These are phyloP conservation scores for Oreohelix idahoensis DNA, from an alignment of 1,140 invertebrate species.

Conservation along the genomic window DNA sequence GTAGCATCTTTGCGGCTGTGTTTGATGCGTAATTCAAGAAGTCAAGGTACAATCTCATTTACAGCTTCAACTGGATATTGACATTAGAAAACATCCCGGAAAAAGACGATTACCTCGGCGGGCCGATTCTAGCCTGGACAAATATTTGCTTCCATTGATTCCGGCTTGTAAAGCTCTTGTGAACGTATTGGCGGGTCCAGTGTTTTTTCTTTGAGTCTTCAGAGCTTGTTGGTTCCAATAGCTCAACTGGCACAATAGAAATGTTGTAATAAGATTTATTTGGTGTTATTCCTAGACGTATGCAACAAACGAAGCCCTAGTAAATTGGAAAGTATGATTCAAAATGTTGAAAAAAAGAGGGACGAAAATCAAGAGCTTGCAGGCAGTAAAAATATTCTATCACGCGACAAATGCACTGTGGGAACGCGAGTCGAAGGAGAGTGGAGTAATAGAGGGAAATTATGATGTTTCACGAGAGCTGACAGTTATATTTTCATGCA, in stretches of 20 bases:
- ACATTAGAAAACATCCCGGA: constrained; percentile 19
- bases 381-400: background rate
- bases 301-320: background rate
- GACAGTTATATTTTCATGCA: no score
- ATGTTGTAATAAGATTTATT: constrained; percentile 10
- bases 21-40: constrained; percentile 17
- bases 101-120: constrained; percentile 11
- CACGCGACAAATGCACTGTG: background rate
- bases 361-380: background rate
- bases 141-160: constrained; percentile 12
- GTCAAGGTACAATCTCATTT: constrained; percentile 19
- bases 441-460: no score
- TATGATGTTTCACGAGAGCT: no score
- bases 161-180: constrained; percentile 10
- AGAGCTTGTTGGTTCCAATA: background rate
- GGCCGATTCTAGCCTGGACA: background rate
- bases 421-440: no score
- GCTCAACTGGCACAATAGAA: background rate
- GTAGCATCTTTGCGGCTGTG: constrained; percentile 11
- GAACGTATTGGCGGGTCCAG: background rate
- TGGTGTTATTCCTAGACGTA: background rate
- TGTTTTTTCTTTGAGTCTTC: background rate
- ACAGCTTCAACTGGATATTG: constrained; percentile 17
- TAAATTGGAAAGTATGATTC: background rate
- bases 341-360: background rate